These are phyloP conservation scores for Pocillopora grandis DNA, from an alignment of 92 coral and sea anemone species.

Conservation along the genomic window DNA sequence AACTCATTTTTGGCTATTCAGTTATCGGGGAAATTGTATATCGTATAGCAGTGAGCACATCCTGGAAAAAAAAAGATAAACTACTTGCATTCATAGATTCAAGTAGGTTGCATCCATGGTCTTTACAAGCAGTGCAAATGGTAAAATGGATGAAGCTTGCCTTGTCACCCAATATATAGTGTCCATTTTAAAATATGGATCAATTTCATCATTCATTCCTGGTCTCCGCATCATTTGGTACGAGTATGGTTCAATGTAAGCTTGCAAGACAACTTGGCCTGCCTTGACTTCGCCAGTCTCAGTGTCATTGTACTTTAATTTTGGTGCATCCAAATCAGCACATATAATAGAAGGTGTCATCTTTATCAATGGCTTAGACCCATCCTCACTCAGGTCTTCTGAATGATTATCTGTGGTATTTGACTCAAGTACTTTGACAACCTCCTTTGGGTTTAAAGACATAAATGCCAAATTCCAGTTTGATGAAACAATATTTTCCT, in stretches of 20 bases:
- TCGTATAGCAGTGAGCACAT: no score
- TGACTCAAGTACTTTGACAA: constrained; percentile 54
- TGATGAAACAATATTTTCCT: constrained; percentile 30
- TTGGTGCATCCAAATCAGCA: constrained; percentile 90
- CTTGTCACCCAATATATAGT: constrained; percentile 95
- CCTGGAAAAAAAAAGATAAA: no score
- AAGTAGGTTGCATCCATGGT: constrained; percentile 91
- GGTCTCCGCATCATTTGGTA: constrained; percentile 90
- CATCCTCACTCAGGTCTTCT: constrained; percentile 52
- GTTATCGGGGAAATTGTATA: no score
- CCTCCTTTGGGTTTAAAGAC: constrained; percentile 69
- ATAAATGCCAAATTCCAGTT: constrained; percentile 94
- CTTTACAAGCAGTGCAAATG: constrained; percentile 94
- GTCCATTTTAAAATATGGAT: constrained; percentile 89
- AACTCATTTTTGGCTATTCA: no score
- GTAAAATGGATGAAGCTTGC: constrained; percentile 74
- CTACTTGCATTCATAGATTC: constrained; percentile 28
- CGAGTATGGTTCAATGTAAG: constrained; percentile 90
- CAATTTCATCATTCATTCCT: constrained; percentile 92
- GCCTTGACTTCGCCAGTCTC: constrained; percentile 73
- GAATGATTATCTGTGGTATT: constrained; percentile 52
- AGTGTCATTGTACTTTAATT: constrained; percentile 71
- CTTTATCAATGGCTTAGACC: constrained; percentile 82
- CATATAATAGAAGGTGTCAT: constrained; percentile 97
- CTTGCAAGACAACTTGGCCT: constrained; percentile 90